A percentile compares a stretch with the other conserved stretches of the same genome.
Evolutionary conservation across 2,113 vertebrate genomes (phyloP).

Genomic region (Caranx ignobilis): DNA sequence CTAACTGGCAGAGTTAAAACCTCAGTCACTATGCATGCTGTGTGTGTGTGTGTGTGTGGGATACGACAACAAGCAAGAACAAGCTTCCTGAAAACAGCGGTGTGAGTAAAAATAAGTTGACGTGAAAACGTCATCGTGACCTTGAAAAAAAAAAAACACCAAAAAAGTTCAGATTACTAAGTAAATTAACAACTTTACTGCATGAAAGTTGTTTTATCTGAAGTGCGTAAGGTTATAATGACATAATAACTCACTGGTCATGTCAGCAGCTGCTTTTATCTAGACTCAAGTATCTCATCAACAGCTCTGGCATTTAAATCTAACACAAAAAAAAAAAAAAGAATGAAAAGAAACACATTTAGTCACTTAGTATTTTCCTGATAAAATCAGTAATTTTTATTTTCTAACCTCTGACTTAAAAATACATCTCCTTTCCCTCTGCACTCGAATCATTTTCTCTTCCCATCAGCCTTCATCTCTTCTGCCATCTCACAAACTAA

Average conservation of each 20-base stretch:
- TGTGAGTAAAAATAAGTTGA: neutral
- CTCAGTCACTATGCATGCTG: conserved; percentile 5
- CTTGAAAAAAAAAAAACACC: neutral
- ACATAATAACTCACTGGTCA: neutral
- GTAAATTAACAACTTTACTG: neutral
- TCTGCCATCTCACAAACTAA: neutral
- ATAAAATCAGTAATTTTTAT: neutral
- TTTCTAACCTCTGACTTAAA: too few species aligned
- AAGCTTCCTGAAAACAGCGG: conserved; percentile 40
- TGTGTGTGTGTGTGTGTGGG: conserved; percentile 1
- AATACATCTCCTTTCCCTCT: neutral
- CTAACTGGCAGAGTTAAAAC: conserved; percentile 34
- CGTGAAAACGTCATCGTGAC: neutral
- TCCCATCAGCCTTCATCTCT: neutral
- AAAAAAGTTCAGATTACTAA: neutral
- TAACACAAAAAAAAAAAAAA: too few species aligned
- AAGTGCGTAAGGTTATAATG: neutral
- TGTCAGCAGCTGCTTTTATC: neutral
- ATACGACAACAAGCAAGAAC: conserved; percentile 35
- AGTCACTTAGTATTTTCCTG: neutral
- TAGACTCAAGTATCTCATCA: neutral
- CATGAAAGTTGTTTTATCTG: neutral
- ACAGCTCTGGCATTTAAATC: too few species aligned
- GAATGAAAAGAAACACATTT: neutral
- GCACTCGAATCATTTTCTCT: neutral